These are phyloP conservation scores for Psittacula cyanocephala DNA, from an alignment of 2,113 vertebrate species.

Conservation along the genomic window DNA sequence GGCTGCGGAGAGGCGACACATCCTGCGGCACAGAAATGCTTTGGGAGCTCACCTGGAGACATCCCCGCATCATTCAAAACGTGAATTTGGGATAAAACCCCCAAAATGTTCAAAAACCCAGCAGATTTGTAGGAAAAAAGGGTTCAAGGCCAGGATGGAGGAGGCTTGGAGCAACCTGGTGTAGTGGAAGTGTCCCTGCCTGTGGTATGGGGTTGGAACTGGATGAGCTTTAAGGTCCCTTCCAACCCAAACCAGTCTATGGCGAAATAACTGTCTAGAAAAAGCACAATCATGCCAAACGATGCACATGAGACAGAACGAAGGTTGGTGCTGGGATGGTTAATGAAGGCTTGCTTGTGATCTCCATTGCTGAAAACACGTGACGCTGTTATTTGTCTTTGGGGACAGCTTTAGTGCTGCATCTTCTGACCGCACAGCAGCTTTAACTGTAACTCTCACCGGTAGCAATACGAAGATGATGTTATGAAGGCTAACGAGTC, in stretches of 20 bases:
- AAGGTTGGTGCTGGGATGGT: not conserved
- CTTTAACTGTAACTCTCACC: not conserved
- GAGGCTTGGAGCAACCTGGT: not conserved
- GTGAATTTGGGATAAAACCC: not conserved
- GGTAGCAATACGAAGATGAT: not conserved
- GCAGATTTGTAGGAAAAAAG: not conserved
- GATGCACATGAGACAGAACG: fast-evolving
- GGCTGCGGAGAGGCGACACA: not conserved
- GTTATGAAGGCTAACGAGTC: not conserved
- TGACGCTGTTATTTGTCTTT: not conserved
- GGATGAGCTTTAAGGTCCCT: not conserved
- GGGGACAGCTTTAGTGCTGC: fast-evolving
- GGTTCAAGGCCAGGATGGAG: not conserved
- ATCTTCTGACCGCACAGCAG: not conserved
- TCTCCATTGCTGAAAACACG: not conserved
- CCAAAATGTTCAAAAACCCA: fast-evolving
- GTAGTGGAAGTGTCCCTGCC: not conserved
- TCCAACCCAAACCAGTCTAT: not conserved
- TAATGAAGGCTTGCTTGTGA: not conserved
- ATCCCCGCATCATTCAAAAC: fast-evolving
- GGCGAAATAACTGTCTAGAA: not conserved
- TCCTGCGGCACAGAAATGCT: fast-evolving
- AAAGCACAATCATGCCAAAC: fast-evolving
- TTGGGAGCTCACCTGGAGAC: fast-evolving
- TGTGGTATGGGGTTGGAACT: not conserved